Conservation (phyloP, 92 coral and sea anemone species). For the Heteractis magnifica region DNA sequence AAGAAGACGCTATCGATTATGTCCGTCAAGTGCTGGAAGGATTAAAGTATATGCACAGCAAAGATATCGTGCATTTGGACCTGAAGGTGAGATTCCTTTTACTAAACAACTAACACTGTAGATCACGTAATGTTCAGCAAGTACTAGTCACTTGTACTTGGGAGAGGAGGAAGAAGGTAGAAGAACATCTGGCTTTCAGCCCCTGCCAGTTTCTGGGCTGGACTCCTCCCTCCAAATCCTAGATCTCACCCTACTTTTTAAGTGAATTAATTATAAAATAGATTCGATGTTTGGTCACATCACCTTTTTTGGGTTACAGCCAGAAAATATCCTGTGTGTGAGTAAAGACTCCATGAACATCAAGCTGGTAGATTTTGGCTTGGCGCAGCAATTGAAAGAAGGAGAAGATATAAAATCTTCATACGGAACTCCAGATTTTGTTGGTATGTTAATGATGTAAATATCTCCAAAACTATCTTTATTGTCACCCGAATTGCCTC, state of each 20-base stretch:
- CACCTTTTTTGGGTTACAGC: conserved; percentile 42
- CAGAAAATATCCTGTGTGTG: conserved; percentile 92
- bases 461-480: too few relatives aligned
- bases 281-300: not conserved
- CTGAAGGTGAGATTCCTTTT: conserved; percentile 58
- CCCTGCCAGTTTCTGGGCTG: too few relatives aligned
- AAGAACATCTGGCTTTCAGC: too few relatives aligned
- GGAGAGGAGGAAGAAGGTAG: too few relatives aligned
- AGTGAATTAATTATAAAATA: not conserved
- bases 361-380: conserved; percentile 95
- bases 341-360: conserved; percentile 74
- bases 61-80: conserved; percentile 90
- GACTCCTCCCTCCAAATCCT: too few relatives aligned
- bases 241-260: not conserved
- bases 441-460: conserved; percentile 58
- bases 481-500: too few relatives aligned
- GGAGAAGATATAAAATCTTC: conserved; percentile 84
- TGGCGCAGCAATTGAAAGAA: conserved; percentile 76
- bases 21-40: conserved; percentile 87
- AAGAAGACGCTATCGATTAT: conserved; percentile 89
- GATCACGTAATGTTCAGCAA: not conserved
- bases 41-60: conserved; percentile 78
- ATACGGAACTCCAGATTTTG: conserved; percentile 96
- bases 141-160: not conserved
- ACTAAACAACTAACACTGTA: not conserved